phyloP scores from a whole-genome alignment of 2,113 vertebrate species.

The Oophaga pumilio region DNA sequence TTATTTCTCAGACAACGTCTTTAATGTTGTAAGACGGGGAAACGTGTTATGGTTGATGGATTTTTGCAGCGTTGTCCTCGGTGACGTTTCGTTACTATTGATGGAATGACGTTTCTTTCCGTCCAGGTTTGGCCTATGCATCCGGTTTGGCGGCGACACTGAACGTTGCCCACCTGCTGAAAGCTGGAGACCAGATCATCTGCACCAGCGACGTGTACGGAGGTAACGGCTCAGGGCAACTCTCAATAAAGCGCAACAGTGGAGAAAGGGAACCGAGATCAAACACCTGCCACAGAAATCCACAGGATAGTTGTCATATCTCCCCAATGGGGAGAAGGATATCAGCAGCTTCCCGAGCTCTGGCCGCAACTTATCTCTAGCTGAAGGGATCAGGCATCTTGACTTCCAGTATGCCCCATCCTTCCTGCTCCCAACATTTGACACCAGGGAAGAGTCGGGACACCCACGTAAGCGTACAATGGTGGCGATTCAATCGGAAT shows the following conservation, averaged over 20 bases:
- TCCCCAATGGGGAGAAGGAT: no score
- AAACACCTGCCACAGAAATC: no score
- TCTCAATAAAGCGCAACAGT: no score
- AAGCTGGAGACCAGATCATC: slow-evolving; percentile 83
- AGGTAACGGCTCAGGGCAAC: slow-evolving; percentile 71
- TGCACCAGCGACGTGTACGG: slow-evolving; percentile 92
- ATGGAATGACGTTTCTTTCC: slow-evolving; percentile 27
- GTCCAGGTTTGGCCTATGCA: slow-evolving; percentile 83
- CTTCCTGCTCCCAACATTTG: background rate
- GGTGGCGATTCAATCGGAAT: no score
- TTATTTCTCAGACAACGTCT: no score
- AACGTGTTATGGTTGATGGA: background rate
- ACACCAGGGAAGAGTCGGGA: no score
- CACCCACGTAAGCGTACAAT: no score
- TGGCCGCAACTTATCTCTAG: no score
- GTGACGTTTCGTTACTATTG: background rate
- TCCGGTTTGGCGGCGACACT: slow-evolving; percentile 86
- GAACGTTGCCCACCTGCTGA: slow-evolving; percentile 86
- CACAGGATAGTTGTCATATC: no score
- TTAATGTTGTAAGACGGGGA: no score
- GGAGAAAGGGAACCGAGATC: no score
- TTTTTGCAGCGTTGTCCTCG: background rate
- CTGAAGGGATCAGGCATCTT: background rate
- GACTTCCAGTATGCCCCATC: background rate
- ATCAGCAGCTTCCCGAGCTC: no score